phyloP scores from a whole-genome alignment of 1,140 invertebrate genomes.

The Drosophila bocki region DNA sequence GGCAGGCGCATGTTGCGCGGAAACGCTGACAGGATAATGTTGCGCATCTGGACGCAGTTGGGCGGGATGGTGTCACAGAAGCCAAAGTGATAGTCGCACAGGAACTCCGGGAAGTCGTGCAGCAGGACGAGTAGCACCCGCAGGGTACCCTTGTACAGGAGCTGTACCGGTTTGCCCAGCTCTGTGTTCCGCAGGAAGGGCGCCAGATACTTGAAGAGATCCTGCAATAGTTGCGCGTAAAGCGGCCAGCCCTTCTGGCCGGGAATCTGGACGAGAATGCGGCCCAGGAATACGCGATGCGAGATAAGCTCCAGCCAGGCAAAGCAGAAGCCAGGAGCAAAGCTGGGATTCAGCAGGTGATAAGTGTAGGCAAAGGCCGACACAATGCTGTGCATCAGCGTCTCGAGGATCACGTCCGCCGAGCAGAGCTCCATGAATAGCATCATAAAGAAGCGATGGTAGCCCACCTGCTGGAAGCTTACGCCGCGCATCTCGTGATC shows the following conservation, averaged over 20 bases:
- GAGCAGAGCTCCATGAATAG: conserved; percentile 98
- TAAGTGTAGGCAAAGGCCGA: conserved; percentile 96
- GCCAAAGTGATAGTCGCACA: conserved; percentile 99
- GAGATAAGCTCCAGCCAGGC: conserved; percentile 99
- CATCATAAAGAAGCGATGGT: conserved; percentile 98
- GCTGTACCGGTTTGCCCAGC: conserved; percentile 95
- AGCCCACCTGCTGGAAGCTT: conserved; percentile 98
- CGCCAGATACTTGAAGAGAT: conserved; percentile 98
- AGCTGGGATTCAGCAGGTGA: conserved; percentile 96
- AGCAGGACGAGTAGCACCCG: conserved; percentile 97
- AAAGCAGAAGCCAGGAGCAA: conserved; percentile 98
- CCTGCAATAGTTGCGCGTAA: conserved; percentile 96
- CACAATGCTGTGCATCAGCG: conserved; percentile 86
- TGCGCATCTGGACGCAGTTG: conserved; percentile 99
- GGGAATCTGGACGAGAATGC: conserved; percentile 95
- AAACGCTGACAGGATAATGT: conserved; percentile 98
- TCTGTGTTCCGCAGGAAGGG: conserved; percentile 99
- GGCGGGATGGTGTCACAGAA: conserved; percentile 99
- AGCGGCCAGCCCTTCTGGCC: conserved; percentile 94
- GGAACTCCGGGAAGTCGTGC: conserved; percentile 99
- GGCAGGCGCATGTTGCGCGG: conserved; percentile 98
- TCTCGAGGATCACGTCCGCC: conserved; percentile 93
- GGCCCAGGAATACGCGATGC: conserved; percentile 97
- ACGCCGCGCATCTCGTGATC: conserved; percentile 95
- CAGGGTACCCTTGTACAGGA: conserved; percentile 98